Percentiles rank a stretch among this genome's conserved stretches.
Conservation (phyloP, 2,113 vertebrate species). For the Hyaena hyaena region DNA sequence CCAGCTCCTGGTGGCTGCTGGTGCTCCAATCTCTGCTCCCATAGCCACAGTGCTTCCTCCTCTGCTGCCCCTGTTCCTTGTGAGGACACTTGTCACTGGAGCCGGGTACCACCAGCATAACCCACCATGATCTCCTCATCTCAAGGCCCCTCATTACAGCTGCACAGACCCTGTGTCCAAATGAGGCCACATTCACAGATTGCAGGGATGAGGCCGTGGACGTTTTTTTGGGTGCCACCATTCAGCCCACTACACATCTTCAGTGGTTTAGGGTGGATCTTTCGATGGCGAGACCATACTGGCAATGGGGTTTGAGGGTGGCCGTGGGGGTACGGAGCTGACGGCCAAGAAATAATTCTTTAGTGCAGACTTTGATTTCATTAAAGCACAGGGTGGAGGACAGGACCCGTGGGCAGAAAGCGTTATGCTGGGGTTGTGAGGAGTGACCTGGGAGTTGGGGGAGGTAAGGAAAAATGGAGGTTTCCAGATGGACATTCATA, state of each 20-base stretch:
- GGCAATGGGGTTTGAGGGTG: too few species aligned
- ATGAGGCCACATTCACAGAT: neutral
- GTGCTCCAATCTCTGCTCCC: neutral
- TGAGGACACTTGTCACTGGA: neutral
- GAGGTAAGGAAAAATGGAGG: too few species aligned
- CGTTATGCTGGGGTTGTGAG: too few species aligned
- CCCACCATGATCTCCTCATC: neutral
- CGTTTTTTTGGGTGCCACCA: accelerated
- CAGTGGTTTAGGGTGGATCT: neutral
- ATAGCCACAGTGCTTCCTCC: accelerated
- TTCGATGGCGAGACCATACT: accelerated
- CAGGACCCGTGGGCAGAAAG: too few species aligned
- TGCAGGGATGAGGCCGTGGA: too few species aligned
- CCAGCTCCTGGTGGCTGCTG: accelerated
- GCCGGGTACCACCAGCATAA: too few species aligned
- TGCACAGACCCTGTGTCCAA: neutral
- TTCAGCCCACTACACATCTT: accelerated
- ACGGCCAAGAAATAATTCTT: too few species aligned
- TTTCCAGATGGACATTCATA: too few species aligned
- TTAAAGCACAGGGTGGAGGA: too few species aligned
- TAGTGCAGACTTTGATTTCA: too few species aligned
- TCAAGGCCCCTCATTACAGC: neutral
- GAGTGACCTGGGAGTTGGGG: too few species aligned
- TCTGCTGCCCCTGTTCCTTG: neutral
- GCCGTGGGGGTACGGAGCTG: too few species aligned